These are phyloP conservation scores for Pyrgilauda ruficollis DNA, from an alignment of 2,113 vertebrate genomes.

Conservation along the genomic window DNA sequence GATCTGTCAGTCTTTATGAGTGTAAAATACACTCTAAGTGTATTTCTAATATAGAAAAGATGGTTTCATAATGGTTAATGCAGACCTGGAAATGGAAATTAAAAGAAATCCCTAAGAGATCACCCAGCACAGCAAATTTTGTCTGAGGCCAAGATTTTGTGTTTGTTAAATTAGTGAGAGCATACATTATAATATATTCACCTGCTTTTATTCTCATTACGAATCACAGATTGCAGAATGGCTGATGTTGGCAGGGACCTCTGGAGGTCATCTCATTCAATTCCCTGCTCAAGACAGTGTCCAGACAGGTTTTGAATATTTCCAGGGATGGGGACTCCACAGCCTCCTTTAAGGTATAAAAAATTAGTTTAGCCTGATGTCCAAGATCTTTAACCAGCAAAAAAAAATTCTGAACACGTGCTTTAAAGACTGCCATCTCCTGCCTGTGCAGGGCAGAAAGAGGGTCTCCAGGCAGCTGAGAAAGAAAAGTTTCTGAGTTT, in stretches of 20 bases:
- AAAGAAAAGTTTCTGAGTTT: background rate
- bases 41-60: background rate
- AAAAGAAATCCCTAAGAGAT: background rate
- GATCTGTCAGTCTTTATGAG: background rate
- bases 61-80: background rate
- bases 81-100: background rate
- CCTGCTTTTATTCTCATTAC: background rate
- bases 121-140: background rate
- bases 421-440: background rate
- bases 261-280: background rate
- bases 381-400: background rate
- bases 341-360: background rate
- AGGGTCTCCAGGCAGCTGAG: background rate
- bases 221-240: background rate
- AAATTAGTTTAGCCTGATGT: background rate
- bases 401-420: background rate
- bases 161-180: background rate
- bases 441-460: background rate
- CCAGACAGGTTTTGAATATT: background rate
- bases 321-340: background rate
- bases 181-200: background rate
- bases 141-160: background rate
- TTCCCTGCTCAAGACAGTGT: background rate
- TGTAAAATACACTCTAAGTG: background rate
- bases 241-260: background rate